phyloP scores from a whole-genome alignment of 2,797 vertebrate species.

The Siniperca scherzeri region DNA sequence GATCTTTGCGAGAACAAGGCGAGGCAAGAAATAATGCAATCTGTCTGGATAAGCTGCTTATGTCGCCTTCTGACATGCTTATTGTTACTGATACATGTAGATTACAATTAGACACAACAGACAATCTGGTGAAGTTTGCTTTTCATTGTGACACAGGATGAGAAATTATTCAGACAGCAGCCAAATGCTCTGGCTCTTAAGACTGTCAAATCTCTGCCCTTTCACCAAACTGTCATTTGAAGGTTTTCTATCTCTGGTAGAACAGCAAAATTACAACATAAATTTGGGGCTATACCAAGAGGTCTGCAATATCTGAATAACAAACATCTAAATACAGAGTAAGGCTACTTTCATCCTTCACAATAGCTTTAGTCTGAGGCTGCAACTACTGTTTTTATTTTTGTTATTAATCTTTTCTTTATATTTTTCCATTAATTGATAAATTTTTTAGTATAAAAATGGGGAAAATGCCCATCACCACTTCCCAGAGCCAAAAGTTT shows the following conservation, averaged over 20 bases:
- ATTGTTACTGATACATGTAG: conserved; percentile 60
- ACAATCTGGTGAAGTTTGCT: conserved; percentile 41
- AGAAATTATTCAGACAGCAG: conserved; percentile 35
- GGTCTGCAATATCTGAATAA: not conserved
- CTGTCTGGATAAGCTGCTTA: conserved; percentile 61
- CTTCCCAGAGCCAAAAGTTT: too few relatives aligned
- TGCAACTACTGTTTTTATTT: not conserved
- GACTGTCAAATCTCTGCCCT: conserved; percentile 12
- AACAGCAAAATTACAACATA: not conserved
- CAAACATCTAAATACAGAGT: not conserved
- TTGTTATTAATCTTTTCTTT: not conserved
- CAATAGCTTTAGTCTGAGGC: not conserved
- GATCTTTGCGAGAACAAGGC: conserved; percentile 53
- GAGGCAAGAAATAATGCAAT: conserved; percentile 56
- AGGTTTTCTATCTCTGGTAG: not conserved
- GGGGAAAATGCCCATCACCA: not conserved
- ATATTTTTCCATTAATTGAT: not conserved
- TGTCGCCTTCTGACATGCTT: conserved; percentile 48
- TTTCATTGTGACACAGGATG: conserved; percentile 32
- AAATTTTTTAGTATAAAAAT: too few relatives aligned
- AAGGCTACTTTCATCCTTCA: not conserved
- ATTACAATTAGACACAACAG: conserved; percentile 62
- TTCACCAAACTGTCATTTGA: conserved; percentile 5
- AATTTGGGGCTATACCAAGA: not conserved
- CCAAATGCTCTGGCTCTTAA: conserved; percentile 20